Evolutionary conservation across 2,888 invertebrate species (phyloP), one percentile per base, ranked within the genome.

Genomic region (Aspidiotus destructor): DNA sequence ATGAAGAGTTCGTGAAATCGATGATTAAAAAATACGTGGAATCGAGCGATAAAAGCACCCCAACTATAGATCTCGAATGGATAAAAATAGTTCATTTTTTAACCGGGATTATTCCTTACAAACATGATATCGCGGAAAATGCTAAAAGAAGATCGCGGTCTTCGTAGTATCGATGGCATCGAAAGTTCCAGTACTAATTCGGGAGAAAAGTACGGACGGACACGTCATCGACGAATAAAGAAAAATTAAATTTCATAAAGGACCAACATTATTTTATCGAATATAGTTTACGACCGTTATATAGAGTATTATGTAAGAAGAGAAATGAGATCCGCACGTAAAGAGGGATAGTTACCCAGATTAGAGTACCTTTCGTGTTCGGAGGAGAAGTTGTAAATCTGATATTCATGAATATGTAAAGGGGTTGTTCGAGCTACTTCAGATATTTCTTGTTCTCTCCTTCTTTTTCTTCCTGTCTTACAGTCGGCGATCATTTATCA

Each of bases 391-490:
- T 58, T 58, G 58, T 65, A 65, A 65, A 65, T 65, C 65, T 65
- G 65, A 58, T 65, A 65, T 65, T 65, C 65, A 65, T 65, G 65
- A 65, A 65, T 65, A 65, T 65, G 65, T 65, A 65, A 65, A 65
- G 65, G 57, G 65, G 65, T 58, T 65, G 65, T 65, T 65, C 44
- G 48, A 58, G 65, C 65, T 65, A 28, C 65, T 65, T 65, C 65
- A 60, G 58, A 48, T 58, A 28, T 28, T 28, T 28, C 28, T 28
- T 28, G 28, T 28, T 28, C 28, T 28, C 28, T 28, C 28, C 28
- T 28, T 28, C 28, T 28, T 28, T 28, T 28, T 28, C 28, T 28
- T 28, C 28, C 28, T 28, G 28, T 28, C 65, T 65, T 54, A 58
- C 65, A 65, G 65, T 58, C 42, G 48, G 58, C 48, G 65, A 65